Percentiles rank a stretch among this genome's conserved stretches.
phyloP scores from a whole-genome alignment of 2,113 vertebrate genomes.

The Scophthalmus maximus region DNA sequence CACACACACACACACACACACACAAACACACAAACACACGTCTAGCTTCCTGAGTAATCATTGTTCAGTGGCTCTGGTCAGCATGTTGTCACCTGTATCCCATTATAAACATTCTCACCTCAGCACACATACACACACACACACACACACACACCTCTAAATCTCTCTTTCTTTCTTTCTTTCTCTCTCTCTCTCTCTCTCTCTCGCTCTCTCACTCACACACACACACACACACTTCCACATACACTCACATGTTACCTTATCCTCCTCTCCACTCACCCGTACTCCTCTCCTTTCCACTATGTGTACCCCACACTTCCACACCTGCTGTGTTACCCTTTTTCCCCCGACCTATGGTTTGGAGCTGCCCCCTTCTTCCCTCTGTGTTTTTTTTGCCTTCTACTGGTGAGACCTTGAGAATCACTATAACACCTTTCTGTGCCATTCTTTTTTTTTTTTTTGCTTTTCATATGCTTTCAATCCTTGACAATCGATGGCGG shows the following conservation, averaged over 20 bases:
- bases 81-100: conserved; percentile 84
- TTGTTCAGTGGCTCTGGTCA: conserved; percentile 79
- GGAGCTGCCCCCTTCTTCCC: conserved; percentile 37
- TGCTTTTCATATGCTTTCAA: conserved; percentile 43
- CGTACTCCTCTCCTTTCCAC: conserved; percentile 50
- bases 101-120: conserved; percentile 82
- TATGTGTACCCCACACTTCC: conserved; percentile 55
- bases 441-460: conserved; percentile 43
- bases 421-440: conserved; percentile 32
- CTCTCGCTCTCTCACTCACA: conserved; percentile 30
- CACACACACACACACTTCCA: conserved; percentile 39
- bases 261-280: conserved; percentile 56
- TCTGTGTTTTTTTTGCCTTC: conserved; percentile 7
- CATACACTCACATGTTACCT: conserved; percentile 43
- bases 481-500: conserved; percentile 38
- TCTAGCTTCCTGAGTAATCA: conserved; percentile 75
- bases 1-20: conserved; percentile 30
- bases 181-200: conserved; percentile 23
- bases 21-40: conserved; percentile 31
- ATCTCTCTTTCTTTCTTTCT: conserved; percentile 10
- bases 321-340: conserved; percentile 56
- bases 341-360: conserved; percentile 40
- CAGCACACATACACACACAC: conserved; percentile 73
- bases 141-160: conserved; percentile 26
- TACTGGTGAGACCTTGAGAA: conserved; percentile 49